Base-by-base conservation (phyloP, 53 echinoderm and acorn worm genomes). In the Mesocentrotus franciscanus region DNA sequence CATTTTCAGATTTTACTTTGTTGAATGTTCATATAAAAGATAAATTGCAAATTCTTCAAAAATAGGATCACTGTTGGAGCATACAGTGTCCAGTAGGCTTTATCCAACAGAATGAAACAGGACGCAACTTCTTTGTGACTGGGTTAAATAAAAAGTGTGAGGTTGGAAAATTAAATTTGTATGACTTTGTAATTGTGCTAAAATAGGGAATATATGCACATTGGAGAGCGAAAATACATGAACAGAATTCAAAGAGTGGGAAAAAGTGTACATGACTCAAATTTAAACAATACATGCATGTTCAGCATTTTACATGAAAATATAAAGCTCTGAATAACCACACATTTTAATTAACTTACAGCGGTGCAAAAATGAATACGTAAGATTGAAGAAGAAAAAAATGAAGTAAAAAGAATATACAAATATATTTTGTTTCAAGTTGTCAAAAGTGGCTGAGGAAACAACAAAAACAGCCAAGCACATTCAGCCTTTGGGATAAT, bases 401-500 rank as follows among this genome's bases (percentile, higher is more conserved):
- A 26, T 57, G 7, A 27, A 14, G 3, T 9, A 85, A 87, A 58
- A 87, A 58, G 7, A 13, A 79, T 79, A 18, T 17, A 79, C 18
- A 87, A n/a, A 29, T 20, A 74, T 10, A 74, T 29, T n/a, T 74
- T 57, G 87, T 87, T 87, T 58, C 59, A 87, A 57, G 0, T 20
- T 85, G n/a, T 75, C 24, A 20, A 56, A 49, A 26, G 18, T 85
- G 85, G 49, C 85, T 56, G 85, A 55, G 22, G 56, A 56, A 85
- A 85, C 2, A 85, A 58, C 30, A 32, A 59, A 24, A 49, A 49
- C 27, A 58, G 58, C 58, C 27, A 87, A 6, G 56, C 56, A 87
- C 24, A 58, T 87, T 87, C 87, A 87, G 87, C 87, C 87, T 87
- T n/a, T 12, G 24, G 56, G n/a, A 58, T 87, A 87, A 87, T 87